Percentiles rank a stretch among this genome's conserved stretches.
phyloP scores from a whole-genome alignment of 2,797 vertebrate species.

The Sebastes iracundus region DNA sequence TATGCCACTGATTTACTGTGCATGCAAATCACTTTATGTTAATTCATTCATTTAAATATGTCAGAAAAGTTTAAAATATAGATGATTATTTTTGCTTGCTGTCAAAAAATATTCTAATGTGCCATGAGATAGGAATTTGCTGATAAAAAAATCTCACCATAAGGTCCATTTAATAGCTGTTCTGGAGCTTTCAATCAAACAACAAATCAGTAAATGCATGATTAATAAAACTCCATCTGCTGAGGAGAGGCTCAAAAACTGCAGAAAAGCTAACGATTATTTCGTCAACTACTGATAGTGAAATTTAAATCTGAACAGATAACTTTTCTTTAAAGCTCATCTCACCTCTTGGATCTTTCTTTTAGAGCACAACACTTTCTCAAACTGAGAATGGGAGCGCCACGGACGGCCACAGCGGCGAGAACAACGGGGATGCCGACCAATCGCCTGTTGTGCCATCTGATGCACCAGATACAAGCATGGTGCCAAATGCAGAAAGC shows the following conservation, averaged over 20 bases:
- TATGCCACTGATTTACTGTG: not conserved
- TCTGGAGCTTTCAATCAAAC: not conserved
- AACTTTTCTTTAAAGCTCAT: not conserved
- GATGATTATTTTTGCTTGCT: not conserved
- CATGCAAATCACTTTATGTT: not conserved
- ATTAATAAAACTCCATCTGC: not conserved
- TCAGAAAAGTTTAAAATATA: not conserved
- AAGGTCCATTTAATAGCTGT: no score
- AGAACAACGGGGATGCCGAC: slow-evolving; percentile 67
- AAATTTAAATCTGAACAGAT: not conserved
- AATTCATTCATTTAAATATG: not conserved
- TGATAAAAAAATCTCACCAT: not conserved
- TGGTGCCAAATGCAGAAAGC: slow-evolving; percentile 84
- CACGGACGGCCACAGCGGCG: slow-evolving; percentile 64
- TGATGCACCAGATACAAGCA: slow-evolving; percentile 80
- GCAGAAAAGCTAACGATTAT: not conserved
- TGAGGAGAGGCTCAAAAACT: not conserved
- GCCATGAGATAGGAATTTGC: not conserved
- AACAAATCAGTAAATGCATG: not conserved
- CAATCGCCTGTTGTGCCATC: slow-evolving; percentile 78
- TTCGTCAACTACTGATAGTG: not conserved
- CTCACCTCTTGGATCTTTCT: slow-evolving; percentile 7
- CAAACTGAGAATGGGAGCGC: slow-evolving; percentile 70
- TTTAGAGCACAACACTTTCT: slow-evolving; percentile 60
- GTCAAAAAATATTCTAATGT: not conserved